Base-by-base conservation (phyloP, 1,140 invertebrate genomes). In the Hypsibius dujardini region DNA sequence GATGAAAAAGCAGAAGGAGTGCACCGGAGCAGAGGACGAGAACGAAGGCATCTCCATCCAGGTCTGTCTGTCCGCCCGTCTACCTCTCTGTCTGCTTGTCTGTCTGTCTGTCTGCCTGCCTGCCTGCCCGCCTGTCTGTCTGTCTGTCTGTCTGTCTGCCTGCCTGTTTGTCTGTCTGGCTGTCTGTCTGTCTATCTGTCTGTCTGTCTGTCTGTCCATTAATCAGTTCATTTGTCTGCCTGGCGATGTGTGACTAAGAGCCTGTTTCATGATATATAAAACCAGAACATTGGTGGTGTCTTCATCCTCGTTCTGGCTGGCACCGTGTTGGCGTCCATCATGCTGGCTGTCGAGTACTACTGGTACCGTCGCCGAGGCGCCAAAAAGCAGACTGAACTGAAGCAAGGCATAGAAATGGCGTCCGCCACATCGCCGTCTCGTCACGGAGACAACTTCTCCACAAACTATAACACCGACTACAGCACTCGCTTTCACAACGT, bases 281-380 rank as follows among this genome's bases (percentile, higher is more conserved):
- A 28, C 28, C 28, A 93, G 74, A 97, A 97, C 78, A 98, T 97
- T 73, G 92, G 94, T 59, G 94, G 94, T 0, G 93, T 97, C 0
- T 98, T 97, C 76, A 92, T 97, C 62, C 90, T 95, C 0, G 94
- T 95, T 74, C 91, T 95, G 75, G 89, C 92, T 70, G 92, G 92
- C 0, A 94, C 95, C 59, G 88, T 87, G 0, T 81, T 95, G 75
- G 90, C 93, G 7, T 90, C 92, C 75, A 79, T 95, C 46, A 95
- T 92, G 0, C 80, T 97, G n/a, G 87, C 86, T 0, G 86, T 93
- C 60, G 94, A 98, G 79, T 96, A 95, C 76, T 95, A 90, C 86
- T 95, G 90, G 85, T 95, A 93, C 77, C 79, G 78, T 73, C 1
- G 69, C 42, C 1, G 71, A 72, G 45, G 71, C 75, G 46, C 69